phyloP scores from a whole-genome alignment of 2,797 vertebrate genomes.

The Novumbra hubbsi region DNA sequence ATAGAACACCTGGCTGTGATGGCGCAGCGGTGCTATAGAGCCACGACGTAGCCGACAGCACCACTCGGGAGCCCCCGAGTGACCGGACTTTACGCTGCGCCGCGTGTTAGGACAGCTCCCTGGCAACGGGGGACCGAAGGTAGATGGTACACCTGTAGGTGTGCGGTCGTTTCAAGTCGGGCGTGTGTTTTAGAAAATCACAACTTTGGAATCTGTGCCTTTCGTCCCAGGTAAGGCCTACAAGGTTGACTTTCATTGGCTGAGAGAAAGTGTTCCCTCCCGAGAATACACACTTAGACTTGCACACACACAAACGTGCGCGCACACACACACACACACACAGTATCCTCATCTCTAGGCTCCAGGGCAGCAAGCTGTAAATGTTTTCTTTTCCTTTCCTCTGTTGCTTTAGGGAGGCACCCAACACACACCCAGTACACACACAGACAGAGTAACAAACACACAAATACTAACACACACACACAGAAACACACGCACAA shows the following conservation, averaged over 20 bases:
- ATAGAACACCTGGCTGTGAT: too few species aligned
- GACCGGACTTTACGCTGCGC: too few species aligned
- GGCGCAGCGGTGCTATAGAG: too few species aligned
- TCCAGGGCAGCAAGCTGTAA: constrained; percentile 4
- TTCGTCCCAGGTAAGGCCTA: background rate
- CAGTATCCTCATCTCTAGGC: background rate
- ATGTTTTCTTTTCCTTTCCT: background rate
- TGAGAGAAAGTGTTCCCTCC: background rate
- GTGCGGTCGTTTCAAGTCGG: background rate
- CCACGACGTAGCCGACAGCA: too few species aligned
- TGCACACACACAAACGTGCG: background rate
- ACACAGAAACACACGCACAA: constrained; percentile 1
- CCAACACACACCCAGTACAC: background rate
- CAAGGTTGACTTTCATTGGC: background rate
- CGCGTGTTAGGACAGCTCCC: too few species aligned
- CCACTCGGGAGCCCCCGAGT: too few species aligned
- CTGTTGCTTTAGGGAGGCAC: background rate
- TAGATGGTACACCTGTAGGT: background rate
- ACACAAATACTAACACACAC: background rate
- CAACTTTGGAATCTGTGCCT: background rate
- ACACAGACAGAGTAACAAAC: background rate
- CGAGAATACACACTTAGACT: background rate
- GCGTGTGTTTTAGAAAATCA: background rate
- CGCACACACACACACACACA: background rate
- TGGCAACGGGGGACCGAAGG: too few species aligned